Evolutionary conservation across 2,113 vertebrate genomes (phyloP).

Genomic region (Rhinolophus sinicus): DNA sequence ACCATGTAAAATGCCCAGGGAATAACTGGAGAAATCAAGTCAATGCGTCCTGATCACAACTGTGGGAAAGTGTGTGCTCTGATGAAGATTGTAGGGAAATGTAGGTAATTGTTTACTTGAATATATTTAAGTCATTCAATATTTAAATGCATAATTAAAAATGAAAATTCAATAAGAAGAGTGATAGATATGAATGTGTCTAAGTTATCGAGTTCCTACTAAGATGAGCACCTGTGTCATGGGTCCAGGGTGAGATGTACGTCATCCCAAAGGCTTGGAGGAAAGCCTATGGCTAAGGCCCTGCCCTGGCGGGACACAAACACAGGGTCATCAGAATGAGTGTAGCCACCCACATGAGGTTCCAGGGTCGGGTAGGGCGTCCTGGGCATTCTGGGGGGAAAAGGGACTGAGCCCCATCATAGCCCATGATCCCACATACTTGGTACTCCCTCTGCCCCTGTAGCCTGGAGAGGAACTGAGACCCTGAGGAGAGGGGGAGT

Average conservation of each 20-base stretch:
- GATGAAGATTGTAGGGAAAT: background rate
- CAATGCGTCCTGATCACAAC: background rate
- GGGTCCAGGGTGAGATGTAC: background rate
- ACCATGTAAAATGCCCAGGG: background rate
- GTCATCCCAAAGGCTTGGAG: background rate
- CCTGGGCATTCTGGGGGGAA: background rate
- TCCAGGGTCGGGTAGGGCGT: background rate
- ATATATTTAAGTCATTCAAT: background rate
- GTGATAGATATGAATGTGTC: background rate
- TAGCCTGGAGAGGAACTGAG: background rate
- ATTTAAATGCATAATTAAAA: background rate
- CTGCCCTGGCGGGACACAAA: background rate
- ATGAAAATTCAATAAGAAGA: background rate
- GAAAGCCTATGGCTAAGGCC: background rate
- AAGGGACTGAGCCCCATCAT: background rate
- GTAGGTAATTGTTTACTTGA: background rate
- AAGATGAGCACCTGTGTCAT: background rate
- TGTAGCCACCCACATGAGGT: background rate
- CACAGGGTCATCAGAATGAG: background rate
- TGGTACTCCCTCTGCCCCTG: too few relatives aligned
- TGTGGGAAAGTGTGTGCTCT: background rate
- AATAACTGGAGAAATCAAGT: background rate
- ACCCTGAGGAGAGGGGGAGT: background rate
- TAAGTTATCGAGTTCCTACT: background rate
- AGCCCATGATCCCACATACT: background rate